These are phyloP conservation scores for Myrmecobius fasciatus DNA, from an alignment of 2,113 vertebrate species.

Conservation along the genomic window DNA sequence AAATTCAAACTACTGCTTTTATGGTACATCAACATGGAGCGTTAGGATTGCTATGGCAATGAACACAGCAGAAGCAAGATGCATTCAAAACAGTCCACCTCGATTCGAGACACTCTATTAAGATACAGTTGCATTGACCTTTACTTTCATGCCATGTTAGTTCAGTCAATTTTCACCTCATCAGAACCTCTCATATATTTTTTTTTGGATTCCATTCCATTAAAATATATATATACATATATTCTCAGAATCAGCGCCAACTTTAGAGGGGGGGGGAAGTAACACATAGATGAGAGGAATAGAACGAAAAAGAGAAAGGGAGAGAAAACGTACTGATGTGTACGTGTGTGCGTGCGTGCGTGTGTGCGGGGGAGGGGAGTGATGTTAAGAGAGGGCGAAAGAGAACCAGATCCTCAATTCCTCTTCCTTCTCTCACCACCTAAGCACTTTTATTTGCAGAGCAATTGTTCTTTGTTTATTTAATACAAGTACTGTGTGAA, in stretches of 20 bases:
- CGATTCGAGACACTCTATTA: constrained; percentile 89
- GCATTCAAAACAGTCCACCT: constrained; percentile 81
- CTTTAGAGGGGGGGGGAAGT: neutral
- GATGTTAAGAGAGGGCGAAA: constrained; percentile 33
- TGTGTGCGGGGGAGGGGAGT: constrained; percentile 34
- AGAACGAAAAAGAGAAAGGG: constrained; percentile 52
- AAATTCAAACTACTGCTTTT: constrained; percentile 86
- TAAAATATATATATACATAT: no score
- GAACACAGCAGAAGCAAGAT: constrained; percentile 78
- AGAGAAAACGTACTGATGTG: constrained; percentile 51
- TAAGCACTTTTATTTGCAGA: constrained; percentile 87
- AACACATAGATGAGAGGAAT: constrained; percentile 33
- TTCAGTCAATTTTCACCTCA: constrained; percentile 85
- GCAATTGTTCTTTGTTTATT: constrained; percentile 93
- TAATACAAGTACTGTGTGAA: constrained; percentile 96
- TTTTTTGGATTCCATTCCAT: neutral
- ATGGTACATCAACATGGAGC: constrained; percentile 82
- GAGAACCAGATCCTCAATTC: constrained; percentile 52
- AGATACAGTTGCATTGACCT: constrained; percentile 90
- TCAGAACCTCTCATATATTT: constrained; percentile 82
- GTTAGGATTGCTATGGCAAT: constrained; percentile 84
- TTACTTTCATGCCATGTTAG: constrained; percentile 88
- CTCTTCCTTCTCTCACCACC: constrained; percentile 78
- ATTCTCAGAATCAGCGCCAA: neutral
- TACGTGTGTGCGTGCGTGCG: neutral